Evolutionary conservation across 1,140 invertebrate genomes (phyloP), one percentile per base, ranked within the genome.

Genomic region (Aphelinus atriplicis): DNA sequence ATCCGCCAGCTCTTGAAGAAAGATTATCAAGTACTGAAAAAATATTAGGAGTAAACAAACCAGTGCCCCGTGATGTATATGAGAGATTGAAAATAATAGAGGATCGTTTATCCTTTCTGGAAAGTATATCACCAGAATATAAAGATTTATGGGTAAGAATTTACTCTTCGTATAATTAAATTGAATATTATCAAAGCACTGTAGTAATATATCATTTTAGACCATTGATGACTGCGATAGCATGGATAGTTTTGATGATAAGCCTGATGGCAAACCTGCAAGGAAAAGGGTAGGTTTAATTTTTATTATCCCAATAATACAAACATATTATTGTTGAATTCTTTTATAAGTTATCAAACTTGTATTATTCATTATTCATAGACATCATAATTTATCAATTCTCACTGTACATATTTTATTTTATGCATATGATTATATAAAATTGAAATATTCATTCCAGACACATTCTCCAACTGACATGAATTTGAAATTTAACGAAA

Each of bases 61-160:
- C 89, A 9, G 86, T 90, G 2, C 87, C 90, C 0, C 89, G 84
- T 79, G 89, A 91, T 84, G 83, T 93, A 69, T 92, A 91, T 71
- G 79, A 88, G 77, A 88, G 93, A 71, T 80, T 94, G 0, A 93
- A 94, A 84, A 82, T 84, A 62, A 86, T 94, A 7, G 93, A 94
- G 85, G 88, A 93, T 80, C 85, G 90, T 77, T 88, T 94, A 76
- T 82, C 93, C 50, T 86, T 89, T 78, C 83, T 94, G 43, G 93
- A 94, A 87, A 90, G 92, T 43, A 82, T 92, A 77, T 94, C 92
- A 42, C 93, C 93, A 0, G 93, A 94, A 83, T 94, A 94, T 78
- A 89, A 89, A 71, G 85, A 89, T 61, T 90, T 92, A 87, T 92
- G 89, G 90, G 91, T 92, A 88, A 88, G 79, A 26, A 26, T 26